A percentile compares a stretch with the other conserved stretches of the same genome.
Evolutionary conservation across 2,113 vertebrate genomes (phyloP).

Genomic region (Eurystomus gularis): DNA sequence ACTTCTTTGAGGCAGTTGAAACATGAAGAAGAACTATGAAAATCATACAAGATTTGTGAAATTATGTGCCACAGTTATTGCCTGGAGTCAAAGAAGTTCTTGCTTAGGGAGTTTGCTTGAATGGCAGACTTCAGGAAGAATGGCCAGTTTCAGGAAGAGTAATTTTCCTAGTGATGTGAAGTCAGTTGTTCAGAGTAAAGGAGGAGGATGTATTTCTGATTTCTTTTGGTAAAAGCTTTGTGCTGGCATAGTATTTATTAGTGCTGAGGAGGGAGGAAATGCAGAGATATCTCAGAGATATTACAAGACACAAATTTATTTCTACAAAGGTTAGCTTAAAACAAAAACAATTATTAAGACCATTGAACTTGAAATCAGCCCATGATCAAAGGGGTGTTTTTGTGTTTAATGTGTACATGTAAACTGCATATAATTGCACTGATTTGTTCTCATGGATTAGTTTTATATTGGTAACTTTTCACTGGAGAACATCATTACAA

Average conservation of each 20-base stretch:
- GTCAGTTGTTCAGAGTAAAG: background rate
- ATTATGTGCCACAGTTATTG: background rate
- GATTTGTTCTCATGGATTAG: background rate
- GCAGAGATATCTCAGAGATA: background rate
- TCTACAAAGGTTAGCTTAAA: background rate
- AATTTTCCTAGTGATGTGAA: background rate
- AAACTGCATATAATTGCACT: background rate
- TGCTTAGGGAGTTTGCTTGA: background rate
- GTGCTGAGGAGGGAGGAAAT: background rate
- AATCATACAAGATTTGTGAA: background rate
- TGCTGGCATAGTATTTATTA: background rate
- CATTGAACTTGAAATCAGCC: background rate
- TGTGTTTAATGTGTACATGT: background rate
- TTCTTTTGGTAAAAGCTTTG: background rate
- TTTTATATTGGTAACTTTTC: background rate
- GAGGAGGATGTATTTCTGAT: background rate
- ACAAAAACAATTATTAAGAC: background rate
- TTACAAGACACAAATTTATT: background rate
- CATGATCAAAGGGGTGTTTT: background rate
- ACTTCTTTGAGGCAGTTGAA: background rate
- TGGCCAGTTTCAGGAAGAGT: background rate
- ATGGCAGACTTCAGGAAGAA: too few relatives aligned
- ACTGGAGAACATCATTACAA: background rate
- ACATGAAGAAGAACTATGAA: background rate
- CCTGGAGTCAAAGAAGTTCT: background rate